A percentile compares a stretch with the other conserved stretches of the same genome.
Conservation (phyloP, 2,113 vertebrate genomes). For the Mirounga angustirostris region DNA sequence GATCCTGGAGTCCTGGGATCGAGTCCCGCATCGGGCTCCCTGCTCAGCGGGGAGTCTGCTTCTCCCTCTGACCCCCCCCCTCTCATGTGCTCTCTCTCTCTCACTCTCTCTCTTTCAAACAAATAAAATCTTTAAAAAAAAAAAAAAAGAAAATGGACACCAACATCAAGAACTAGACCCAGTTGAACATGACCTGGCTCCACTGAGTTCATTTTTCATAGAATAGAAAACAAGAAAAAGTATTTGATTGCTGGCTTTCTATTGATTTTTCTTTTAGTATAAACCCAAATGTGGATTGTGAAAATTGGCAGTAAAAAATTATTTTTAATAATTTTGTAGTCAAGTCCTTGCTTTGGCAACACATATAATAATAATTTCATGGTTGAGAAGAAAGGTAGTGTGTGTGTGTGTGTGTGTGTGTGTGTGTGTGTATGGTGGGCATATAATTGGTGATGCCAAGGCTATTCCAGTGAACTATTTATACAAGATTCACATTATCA, state of each 20-base stretch:
- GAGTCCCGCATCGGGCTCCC: too few species aligned
- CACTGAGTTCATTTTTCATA: conserved; percentile 86
- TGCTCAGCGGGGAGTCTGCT: too few species aligned
- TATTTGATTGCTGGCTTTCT: conserved; percentile 47
- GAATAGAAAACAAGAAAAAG: background rate
- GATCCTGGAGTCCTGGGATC: too few species aligned
- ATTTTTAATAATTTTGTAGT: conserved; percentile 62
- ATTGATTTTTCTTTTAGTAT: conserved; percentile 49
- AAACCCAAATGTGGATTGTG: conserved; percentile 62
- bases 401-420: background rate
- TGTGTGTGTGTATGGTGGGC: background rate
- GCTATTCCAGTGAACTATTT: background rate
- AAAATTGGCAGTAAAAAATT: conserved; percentile 67
- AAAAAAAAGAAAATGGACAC: conserved; percentile 92
- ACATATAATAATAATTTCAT: conserved; percentile 32
- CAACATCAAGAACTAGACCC: conserved; percentile 95
- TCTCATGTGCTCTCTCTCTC: too few species aligned
- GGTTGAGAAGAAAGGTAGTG: background rate
- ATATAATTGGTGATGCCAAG: background rate
- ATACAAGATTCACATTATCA: background rate
- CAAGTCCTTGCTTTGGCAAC: background rate
- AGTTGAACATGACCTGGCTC: conserved; percentile 94
- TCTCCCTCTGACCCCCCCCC: too few species aligned
- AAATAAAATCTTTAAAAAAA: too few species aligned
- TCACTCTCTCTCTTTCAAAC: too few species aligned